phyloP scores from a whole-genome alignment of 2,113 vertebrate genomes.

The Ancistrus triradiatus region DNA sequence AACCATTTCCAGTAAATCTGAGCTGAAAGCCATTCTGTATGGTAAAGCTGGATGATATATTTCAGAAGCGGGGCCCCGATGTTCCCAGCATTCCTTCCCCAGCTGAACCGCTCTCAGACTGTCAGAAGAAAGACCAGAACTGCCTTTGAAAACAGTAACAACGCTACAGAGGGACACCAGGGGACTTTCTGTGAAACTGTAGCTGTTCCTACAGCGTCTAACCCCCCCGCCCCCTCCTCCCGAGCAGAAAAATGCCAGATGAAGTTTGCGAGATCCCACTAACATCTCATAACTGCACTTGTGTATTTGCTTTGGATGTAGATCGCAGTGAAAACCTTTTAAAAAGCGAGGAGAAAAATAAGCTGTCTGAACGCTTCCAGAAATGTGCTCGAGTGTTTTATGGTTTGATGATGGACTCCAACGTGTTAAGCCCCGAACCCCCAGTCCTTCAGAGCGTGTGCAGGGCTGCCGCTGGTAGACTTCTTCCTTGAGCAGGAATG shows the following conservation, averaged over 20 bases:
- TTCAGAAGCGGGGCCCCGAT: constrained; percentile 14
- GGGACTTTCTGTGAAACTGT: constrained; percentile 20
- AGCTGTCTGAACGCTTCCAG: constrained; percentile 16
- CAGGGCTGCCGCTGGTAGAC: constrained; percentile 11
- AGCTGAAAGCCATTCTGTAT: too few species aligned
- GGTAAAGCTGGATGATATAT: constrained; percentile 15
- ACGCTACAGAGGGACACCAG: constrained; percentile 4
- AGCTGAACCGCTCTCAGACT: constrained; percentile 3
- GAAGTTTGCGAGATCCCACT: background rate
- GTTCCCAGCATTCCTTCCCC: constrained; percentile 11
- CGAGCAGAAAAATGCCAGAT: background rate
- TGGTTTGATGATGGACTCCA: constrained; percentile 43
- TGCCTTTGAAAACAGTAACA: constrained; percentile 23
- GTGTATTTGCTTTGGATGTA: constrained; percentile 41
- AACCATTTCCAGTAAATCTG: too few species aligned
- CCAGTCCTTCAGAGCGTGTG: constrained; percentile 15
- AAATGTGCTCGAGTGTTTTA: constrained; percentile 35
- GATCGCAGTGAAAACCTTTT: constrained; percentile 13
- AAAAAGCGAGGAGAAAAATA: constrained; percentile 23
- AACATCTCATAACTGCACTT: constrained; percentile 17
- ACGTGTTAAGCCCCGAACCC: constrained; percentile 26
- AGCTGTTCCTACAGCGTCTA: constrained; percentile 15
- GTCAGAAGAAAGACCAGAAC: background rate
- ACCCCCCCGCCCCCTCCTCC: background rate
- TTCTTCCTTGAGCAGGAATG: constrained; percentile 38